Conservation (phyloP, 2,113 vertebrate genomes). For the Cottus gobio region DNA sequence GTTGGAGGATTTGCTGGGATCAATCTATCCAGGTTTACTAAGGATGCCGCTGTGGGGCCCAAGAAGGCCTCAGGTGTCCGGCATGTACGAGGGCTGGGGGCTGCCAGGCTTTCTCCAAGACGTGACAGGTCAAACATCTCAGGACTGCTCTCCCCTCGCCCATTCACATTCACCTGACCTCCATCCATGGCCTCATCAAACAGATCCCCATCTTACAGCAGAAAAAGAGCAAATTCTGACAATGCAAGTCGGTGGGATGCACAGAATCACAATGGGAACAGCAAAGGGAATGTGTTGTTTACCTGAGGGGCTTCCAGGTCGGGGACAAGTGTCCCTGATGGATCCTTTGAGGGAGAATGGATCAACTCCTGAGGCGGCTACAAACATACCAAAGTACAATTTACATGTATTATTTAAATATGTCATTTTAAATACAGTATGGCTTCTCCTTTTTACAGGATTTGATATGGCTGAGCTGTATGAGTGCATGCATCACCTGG, state of each 20-base stretch:
- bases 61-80: conserved; percentile 92
- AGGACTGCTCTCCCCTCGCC: conserved; percentile 78
- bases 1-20: conserved; percentile 80
- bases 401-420: background rate
- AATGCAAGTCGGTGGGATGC: background rate
- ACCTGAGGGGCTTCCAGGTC: conserved; percentile 88
- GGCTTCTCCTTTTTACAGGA: background rate
- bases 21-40: conserved; percentile 93
- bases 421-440: background rate
- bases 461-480: background rate
- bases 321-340: conserved; percentile 49
- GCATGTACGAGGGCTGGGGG: conserved; percentile 77
- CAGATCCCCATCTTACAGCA: conserved; percentile 86
- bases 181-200: conserved; percentile 90
- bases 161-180: conserved; percentile 84
- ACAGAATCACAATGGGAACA: background rate
- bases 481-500: conserved; percentile 66
- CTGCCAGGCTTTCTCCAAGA: conserved; percentile 84
- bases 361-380: conserved; percentile 81
- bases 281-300: conserved; percentile 28
- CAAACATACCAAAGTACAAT: conserved; percentile 39
- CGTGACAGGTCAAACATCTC: conserved; percentile 85
- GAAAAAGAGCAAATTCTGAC: background rate
- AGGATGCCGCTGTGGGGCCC: conserved; percentile 88
- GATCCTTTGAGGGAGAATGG: conserved; percentile 78